phyloP scores from a whole-genome alignment of 1,140 invertebrate genomes.

The Anastrepha obliqua region DNA sequence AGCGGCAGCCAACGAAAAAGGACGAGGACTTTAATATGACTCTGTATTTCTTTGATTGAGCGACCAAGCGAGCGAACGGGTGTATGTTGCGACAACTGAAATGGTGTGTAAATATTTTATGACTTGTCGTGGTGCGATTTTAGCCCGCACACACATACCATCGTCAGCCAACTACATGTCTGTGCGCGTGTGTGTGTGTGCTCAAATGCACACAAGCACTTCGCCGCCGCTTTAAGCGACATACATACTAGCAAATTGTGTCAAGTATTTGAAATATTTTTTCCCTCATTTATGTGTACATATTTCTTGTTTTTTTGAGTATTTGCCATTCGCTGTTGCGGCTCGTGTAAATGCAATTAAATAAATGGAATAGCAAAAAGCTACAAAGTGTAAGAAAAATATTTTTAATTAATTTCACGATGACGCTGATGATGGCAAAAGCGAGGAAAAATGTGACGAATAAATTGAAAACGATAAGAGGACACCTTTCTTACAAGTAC shows the following conservation, averaged over 20 bases:
- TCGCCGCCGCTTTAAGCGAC: slow-evolving; percentile 22
- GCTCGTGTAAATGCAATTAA: slow-evolving; percentile 49
- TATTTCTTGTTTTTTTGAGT: not conserved
- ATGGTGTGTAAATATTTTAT: slow-evolving; percentile 50
- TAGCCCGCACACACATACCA: not conserved
- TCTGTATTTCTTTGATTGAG: not conserved
- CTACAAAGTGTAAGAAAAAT: slow-evolving; percentile 48
- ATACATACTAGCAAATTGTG: slow-evolving; percentile 18
- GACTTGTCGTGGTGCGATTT: slow-evolving; percentile 45
- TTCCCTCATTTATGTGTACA: not conserved
- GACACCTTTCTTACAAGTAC: slow-evolving; percentile 38
- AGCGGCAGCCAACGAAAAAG: not conserved
- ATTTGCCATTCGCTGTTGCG: slow-evolving; percentile 26
- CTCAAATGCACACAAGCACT: not conserved
- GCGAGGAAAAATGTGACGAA: slow-evolving; percentile 1
- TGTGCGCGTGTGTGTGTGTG: not conserved
- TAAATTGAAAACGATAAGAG: slow-evolving; percentile 45
- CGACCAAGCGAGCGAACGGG: not conserved
- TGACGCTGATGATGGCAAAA: slow-evolving; percentile 10
- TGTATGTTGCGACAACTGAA: not conserved
- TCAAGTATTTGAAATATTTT: slow-evolving; percentile 38
- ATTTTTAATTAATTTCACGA: slow-evolving; percentile 50
- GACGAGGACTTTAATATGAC: not conserved
- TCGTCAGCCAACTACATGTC: not conserved
- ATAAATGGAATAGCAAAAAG: slow-evolving; percentile 47